Base-by-base conservation (phyloP, 2,113 vertebrate species). In the Mystacornis crossleyi region DNA sequence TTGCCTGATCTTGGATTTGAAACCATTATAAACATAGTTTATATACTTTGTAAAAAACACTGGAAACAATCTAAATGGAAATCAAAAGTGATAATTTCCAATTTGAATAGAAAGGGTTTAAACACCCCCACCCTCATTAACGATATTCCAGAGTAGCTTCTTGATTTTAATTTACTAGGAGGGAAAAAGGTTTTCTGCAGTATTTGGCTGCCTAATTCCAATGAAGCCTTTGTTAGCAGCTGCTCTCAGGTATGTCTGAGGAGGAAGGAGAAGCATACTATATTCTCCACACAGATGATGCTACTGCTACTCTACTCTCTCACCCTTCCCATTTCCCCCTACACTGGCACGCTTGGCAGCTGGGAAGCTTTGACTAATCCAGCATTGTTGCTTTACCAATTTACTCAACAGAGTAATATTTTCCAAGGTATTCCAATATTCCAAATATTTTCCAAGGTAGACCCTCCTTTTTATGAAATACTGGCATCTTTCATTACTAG, bases 241-340 rank as follows among this genome's bases (percentile, higher is more conserved):
- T 85, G 9, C 47, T 90, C 67, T 43, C 70, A 74, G 36, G 21
- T 45, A 42, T 50, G 69, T 60, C 47, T 71, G 69, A 71, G 31
- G 38, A 75, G 33, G 47, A 90, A 87, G 69, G 4, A 67, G 55
- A 53, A 58, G n/a, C 5, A 2, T 4, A 8, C 31, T 55, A n/a
- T 21, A 23, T 34, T 47, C 61, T 60, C 72, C 72, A 47, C 4
- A 23, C 8, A 28, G 50, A 86, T 0, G 0, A 36, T n/a, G 42
- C n/a, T 51, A 11, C 53, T 79, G 69, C 53, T 45, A 19, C 51
- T 74, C 60, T 33, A 42, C 40, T 67, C 40, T 73, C 36, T 64
- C 73, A 74, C 8, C 55, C 43, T 54, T 74, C 61, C 43, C 2
- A 1, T n/a, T 55, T 89, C 9, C 33, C 69, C 16, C 38, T 40